Evolutionary conservation across 2,113 vertebrate species (phyloP).

Genomic region (Brienomyrus longianalis): DNA sequence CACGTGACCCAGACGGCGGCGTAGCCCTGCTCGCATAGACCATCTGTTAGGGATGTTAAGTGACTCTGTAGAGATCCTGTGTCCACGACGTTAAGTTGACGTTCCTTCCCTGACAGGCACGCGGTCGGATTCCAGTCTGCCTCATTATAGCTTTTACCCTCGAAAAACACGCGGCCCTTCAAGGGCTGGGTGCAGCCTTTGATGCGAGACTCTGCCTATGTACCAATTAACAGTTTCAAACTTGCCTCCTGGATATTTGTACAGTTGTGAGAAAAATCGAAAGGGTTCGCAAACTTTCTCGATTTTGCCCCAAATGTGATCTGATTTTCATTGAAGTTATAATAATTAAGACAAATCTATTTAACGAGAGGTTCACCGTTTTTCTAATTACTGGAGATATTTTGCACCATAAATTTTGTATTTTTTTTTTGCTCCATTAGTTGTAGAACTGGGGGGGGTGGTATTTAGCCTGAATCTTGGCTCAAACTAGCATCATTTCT

Average conservation of each 20-base stretch:
- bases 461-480: background rate
- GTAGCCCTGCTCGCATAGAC: slow-evolving; percentile 7
- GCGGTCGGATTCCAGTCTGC: background rate
- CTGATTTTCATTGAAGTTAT: background rate
- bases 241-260: background rate
- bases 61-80: slow-evolving; percentile 24
- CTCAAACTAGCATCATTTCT: background rate
- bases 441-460: background rate
- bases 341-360: background rate
- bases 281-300: background rate
- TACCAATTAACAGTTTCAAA: background rate
- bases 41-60: slow-evolving; percentile 34
- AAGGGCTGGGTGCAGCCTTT: background rate
- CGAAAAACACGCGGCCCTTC: background rate
- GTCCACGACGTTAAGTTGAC: slow-evolving; percentile 25
- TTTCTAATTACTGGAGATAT: background rate
- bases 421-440: background rate
- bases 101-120: slow-evolving; percentile 19
- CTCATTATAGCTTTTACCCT: background rate
- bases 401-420: background rate
- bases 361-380: background rate
- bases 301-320: background rate
- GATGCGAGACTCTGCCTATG: background rate
- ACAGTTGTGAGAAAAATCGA: background rate
- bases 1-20: slow-evolving; percentile 12